Conservation (phyloP, 2,113 vertebrate species). For the Phocoena phocoena region DNA sequence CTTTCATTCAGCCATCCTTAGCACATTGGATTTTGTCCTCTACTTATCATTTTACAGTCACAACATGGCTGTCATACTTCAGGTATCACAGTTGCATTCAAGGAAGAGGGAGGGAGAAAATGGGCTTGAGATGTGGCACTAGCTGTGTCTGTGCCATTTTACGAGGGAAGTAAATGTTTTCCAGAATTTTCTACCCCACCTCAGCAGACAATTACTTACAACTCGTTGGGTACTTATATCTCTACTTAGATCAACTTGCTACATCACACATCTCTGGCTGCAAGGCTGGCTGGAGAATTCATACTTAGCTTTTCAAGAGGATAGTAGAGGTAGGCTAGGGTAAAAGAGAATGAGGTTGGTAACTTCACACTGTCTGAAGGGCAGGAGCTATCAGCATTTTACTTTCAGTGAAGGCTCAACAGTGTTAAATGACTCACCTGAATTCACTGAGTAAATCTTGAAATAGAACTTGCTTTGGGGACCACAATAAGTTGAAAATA, state of each 20-base stretch:
- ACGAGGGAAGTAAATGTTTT: background rate
- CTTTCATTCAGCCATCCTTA: background rate
- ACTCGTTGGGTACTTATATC: background rate
- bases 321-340: background rate
- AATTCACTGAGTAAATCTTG: background rate
- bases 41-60: background rate
- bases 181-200: background rate
- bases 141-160: background rate
- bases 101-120: background rate
- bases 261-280: background rate
- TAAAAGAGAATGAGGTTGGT: background rate
- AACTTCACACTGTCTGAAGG: background rate
- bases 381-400: background rate
- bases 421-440: background rate
- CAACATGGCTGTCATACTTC: background rate
- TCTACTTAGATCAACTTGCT: background rate
- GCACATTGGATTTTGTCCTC: background rate
- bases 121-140: background rate
- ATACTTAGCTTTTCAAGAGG: background rate
- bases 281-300: background rate
- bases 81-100: background rate
- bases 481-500: background rate
- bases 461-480: background rate
- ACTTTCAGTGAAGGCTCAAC: background rate
- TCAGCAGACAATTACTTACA: background rate